A percentile compares a stretch with the other conserved stretches of the same genome.
Conservation (phyloP, 2,113 vertebrate species). For the Lynx canadensis region DNA sequence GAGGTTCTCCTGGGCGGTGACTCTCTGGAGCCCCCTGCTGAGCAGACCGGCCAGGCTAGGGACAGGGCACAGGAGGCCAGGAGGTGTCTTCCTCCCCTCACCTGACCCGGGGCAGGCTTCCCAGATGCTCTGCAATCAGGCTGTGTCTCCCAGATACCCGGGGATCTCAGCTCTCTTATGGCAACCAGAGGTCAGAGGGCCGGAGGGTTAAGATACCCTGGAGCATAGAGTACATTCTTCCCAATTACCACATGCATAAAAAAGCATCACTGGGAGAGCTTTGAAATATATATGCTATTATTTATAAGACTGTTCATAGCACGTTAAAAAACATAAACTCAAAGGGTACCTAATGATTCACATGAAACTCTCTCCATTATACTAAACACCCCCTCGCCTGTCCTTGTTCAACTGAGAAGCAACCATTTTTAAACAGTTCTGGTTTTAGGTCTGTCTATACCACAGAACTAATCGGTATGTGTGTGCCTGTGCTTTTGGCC, state of each 20-base stretch:
- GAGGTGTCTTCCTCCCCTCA: neutral
- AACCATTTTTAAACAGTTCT: neutral
- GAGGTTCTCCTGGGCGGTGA: neutral
- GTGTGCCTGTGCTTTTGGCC: neutral
- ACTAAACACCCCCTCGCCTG: neutral
- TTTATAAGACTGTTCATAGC: neutral
- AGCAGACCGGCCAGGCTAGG: neutral
- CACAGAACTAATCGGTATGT: neutral
- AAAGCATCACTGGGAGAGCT: neutral
- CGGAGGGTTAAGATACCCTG: no score
- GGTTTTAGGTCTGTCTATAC: neutral
- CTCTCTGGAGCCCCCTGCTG: neutral
- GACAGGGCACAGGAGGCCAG: neutral
- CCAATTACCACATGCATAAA: neutral
- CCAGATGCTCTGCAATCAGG: neutral
- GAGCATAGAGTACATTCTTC: neutral
- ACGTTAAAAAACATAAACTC: neutral
- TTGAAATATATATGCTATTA: neutral
- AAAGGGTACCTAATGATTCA: neutral
- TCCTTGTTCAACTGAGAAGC: neutral
- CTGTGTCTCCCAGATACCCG: neutral
- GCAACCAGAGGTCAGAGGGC: neutral
- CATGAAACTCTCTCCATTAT: neutral
- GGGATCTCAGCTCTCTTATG: neutral
- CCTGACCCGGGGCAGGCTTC: neutral